Base-by-base conservation (phyloP, 2,113 vertebrate species). In the Lampris incognitus region DNA sequence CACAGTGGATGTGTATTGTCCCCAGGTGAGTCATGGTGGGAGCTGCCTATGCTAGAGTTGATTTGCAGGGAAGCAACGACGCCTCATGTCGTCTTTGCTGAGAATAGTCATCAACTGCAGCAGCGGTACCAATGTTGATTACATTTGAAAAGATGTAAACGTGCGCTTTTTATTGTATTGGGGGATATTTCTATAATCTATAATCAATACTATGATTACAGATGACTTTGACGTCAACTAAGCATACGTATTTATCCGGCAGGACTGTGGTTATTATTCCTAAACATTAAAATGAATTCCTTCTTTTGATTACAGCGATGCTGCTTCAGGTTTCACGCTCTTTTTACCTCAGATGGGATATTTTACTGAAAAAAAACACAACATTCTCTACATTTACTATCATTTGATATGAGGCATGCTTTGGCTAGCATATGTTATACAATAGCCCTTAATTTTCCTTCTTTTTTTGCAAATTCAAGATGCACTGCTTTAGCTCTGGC, bases 1-100 rank as follows among this genome's bases (percentile, higher is more conserved):
- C 82, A 78, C 83, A 78, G 78, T 84, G 74, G 80, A 88, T 76
- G 74, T 71, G 77, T 90, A 86, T 73, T 86, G 82, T 90, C 78
- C 89, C 81, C 82, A 89, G 90, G 89, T 93, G 91, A 90, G 86
- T 69, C 62, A 51, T 65, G 72, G 76, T 71, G 80, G 70, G 78
- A 87, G 78, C 74, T 83, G 75, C 78, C 40, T 55, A 67, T 24
- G 76, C 61, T 59, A 65, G 78, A 83, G 71, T 79, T 70, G 74
- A 91, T 66, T 86, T 24, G 24, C 24, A 24, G 69, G 76, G 78
- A 90, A 84, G 79, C 55, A 9, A 89, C 80, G 81, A 63, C 69
- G 66, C 61, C 69, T 61, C 42, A 79, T 64, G 72, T 78, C 41
- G 49, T 74, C 38, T 69, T 49, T 58, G 9, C 36, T 63, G 67